Evolutionary conservation across 2,113 vertebrate genomes (phyloP).

Genomic region (Pedetes capensis): DNA sequence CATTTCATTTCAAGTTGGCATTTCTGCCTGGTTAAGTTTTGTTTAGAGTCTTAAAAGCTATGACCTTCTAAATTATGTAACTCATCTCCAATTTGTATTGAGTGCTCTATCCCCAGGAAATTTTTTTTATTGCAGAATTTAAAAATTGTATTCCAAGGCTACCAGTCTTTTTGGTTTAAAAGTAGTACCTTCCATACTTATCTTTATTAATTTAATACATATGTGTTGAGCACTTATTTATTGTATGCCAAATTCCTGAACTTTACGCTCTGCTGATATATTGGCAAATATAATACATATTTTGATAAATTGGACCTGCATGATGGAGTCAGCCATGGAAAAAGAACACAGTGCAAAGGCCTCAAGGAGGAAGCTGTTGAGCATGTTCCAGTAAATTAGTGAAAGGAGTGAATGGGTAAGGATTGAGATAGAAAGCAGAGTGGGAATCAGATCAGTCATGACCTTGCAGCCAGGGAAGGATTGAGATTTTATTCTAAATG

Average conservation of each 20-base stretch:
- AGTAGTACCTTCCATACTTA: not conserved
- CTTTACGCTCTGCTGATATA: not conserved
- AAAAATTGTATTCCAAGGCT: not conserved
- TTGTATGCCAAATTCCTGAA: not conserved
- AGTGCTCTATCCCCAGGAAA: not conserved
- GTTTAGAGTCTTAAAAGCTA: conserved; percentile 7
- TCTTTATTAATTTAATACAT: not conserved
- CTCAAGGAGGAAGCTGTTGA: not conserved
- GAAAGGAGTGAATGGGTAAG: not conserved
- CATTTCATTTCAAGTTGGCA: conserved; percentile 77
- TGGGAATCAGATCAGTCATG: not conserved
- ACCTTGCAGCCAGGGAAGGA: not conserved
- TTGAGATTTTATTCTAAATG: not conserved
- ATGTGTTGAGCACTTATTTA: not conserved
- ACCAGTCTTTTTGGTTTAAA: not conserved
- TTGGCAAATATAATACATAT: too few species aligned
- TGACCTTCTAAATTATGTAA: not conserved
- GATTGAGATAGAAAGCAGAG: not conserved
- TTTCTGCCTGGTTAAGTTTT: conserved; percentile 72
- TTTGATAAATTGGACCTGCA: not conserved
- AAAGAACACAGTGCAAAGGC: not conserved
- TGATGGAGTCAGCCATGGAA: not conserved
- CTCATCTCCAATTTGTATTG: conserved; percentile 7
- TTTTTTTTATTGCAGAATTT: conserved; percentile 10
- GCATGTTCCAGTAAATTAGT: not conserved